Base-by-base conservation (phyloP, 2,113 vertebrate species). In the Muntiacus muntjak region DNA sequence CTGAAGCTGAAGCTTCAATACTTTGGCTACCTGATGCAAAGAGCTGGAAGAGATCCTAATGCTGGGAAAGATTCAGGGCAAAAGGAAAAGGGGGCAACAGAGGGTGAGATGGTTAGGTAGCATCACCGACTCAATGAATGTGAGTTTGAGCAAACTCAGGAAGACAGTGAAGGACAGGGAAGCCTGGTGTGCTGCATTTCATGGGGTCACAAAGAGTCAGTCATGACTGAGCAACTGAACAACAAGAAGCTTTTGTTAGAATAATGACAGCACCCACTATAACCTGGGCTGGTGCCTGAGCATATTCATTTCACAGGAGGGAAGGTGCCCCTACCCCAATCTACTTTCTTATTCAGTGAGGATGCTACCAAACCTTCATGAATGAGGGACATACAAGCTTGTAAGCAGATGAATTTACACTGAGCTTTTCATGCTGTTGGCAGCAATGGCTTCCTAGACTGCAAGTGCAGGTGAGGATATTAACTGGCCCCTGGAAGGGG, bases 41-140 rank as follows among this genome's bases (percentile, higher is more conserved):
- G 10, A 71, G 67, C 19, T 3, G 10, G 19, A 71, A 71, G 19
- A 71, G 19, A 71, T 40, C 2, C 67, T 71, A 23, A 40, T 40
- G 67, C 67, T 40, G 67, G n/a, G 67, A 23, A 71, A 71, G n/a
- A 71, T 2, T 13, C 19, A 71, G 10, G 19, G 67, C 67, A 71
- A 71, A 12, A 40, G 67, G n/a, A 40, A 36, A 71, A 23, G 19
- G 5, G 64, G 19, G 2, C 2, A 2, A 71, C 64, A 71, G n/a
- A 71, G n/a, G n/a, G 23, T 23, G 67, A 71, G 67, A 71, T 40
- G n/a, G 19, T 12, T 71, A 71, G n/a, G 67, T 23, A 71, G 67
- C 67, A 71, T 71, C n/a, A 71, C 67, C 0, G 0, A 71, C 19
- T 71, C n/a, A 71, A 71, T 23, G n/a, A 40, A 40, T 2, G 0